Base-by-base conservation (phyloP, 2,888 invertebrate genomes). In the Dromius quadrimaculatus region DNA sequence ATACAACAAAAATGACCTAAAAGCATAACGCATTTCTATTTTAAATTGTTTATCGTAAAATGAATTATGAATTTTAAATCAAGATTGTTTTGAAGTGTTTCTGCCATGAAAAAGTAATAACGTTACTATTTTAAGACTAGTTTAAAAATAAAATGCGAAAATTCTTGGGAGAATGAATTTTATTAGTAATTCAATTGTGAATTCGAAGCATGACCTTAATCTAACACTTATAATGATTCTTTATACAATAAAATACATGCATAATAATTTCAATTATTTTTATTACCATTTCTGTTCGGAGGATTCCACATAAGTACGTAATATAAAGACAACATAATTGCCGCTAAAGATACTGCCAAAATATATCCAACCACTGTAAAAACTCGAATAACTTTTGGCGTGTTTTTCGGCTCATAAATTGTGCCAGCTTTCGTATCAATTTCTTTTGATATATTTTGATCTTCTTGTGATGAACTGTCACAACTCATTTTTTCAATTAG, bases 271-370 rank as follows among this genome's bases (percentile, higher is more conserved):
- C 13, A 6, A 20, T 11, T 34, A 19, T 23, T n/a, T 36, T 11
- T 59, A 20, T 34, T 59, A 59, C 36, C 38, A 36, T 62, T 62
- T 23, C 38, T 23, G 61, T 65, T 65, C 61, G 69, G 68, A 20
- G 71, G 66, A 32, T 91, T 88, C 93, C 93, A 94, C 77, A 93
- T 86, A 78, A 92, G 90, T 73, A 93, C 86, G 81, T 94, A 94
- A 81, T 94, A 94, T 62, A 91, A 87, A 20, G 93, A 93, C 57
- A 94, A 85, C 59, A 92, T 87, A 75, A 93, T 91, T 3, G 92
- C 94, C 2, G 92, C 92, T 82, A 92, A 86, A n/a, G 93, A 93
- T 50, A 94, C 93, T n/a, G 92, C 91, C 73, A 92, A 84, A 75
- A 93, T 87, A 82, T 94, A 94, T 8, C 92, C 92, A 77, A 92